These are phyloP conservation scores for Ornithorhynchus anatinus DNA, from an alignment of 2,113 vertebrate genomes.

Conservation along the genomic window DNA sequence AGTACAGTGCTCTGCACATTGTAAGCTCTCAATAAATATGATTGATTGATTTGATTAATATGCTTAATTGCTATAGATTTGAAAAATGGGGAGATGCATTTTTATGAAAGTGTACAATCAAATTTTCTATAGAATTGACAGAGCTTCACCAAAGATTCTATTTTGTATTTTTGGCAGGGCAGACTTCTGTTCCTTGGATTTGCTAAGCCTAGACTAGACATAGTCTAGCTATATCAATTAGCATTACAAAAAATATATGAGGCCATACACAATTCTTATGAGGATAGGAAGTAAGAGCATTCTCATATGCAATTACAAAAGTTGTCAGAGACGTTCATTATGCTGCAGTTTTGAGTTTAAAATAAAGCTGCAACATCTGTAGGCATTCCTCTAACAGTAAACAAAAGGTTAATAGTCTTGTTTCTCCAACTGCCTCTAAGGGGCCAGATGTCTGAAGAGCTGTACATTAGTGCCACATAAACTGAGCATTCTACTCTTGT, in stretches of 20 bases:
- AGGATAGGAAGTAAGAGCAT: not conserved
- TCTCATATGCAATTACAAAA: not conserved
- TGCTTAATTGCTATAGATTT: too few relatives aligned
- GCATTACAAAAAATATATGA: not conserved
- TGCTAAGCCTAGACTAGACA: not conserved
- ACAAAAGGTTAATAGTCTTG: constrained; percentile 35
- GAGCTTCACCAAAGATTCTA: not conserved
- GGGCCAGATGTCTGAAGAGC: too few relatives aligned
- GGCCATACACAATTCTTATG: not conserved
- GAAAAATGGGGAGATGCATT: too few relatives aligned
- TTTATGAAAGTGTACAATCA: not conserved
- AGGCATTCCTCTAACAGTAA: not conserved
- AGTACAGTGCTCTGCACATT: too few relatives aligned
- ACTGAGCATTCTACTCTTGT: too few relatives aligned
- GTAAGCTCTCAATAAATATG: too few relatives aligned
- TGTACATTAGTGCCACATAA: too few relatives aligned
- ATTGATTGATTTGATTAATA: too few relatives aligned
- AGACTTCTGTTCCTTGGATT: not conserved
- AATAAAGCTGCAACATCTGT: not conserved
- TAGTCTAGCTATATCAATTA: not conserved
- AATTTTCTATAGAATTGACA: not conserved
- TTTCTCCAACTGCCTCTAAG: too few relatives aligned
- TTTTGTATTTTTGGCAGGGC: not conserved
- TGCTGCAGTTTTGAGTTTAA: not conserved
- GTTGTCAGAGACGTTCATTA: not conserved